A percentile compares a stretch with the other conserved stretches of the same genome.
Evolutionary conservation across 2,113 vertebrate genomes (phyloP).

Genomic region (Micromys minutus): DNA sequence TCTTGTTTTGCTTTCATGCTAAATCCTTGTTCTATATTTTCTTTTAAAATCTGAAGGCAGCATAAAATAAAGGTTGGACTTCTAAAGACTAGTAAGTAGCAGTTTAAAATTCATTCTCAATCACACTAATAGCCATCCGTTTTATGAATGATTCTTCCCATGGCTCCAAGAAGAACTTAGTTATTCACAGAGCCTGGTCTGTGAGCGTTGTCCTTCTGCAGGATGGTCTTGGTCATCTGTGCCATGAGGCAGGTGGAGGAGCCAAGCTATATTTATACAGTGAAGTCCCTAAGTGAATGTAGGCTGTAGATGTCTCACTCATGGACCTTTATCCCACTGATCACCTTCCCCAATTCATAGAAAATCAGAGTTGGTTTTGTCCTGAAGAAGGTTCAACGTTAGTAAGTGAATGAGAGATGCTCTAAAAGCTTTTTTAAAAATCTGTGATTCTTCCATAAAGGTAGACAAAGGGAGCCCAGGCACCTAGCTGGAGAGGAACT

Average conservation of each 20-base stretch:
- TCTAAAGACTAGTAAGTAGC: neutral
- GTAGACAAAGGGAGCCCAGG: too few species aligned
- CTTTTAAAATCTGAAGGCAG: neutral
- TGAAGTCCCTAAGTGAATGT: neutral
- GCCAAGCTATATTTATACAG: neutral
- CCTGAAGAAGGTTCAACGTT: too few species aligned
- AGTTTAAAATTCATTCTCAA: neutral
- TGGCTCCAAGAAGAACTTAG: neutral
- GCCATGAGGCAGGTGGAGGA: neutral
- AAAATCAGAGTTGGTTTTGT: too few species aligned
- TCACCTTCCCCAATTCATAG: too few species aligned
- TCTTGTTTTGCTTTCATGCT: neutral
- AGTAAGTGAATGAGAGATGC: too few species aligned
- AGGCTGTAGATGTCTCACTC: too few species aligned
- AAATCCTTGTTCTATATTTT: neutral
- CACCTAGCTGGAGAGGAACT: accelerated
- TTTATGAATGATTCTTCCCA: neutral
- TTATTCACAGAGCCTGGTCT: too few species aligned
- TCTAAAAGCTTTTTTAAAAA: neutral
- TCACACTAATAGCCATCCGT: neutral
- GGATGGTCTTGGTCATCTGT: too few species aligned
- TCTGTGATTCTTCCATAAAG: too few species aligned
- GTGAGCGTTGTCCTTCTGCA: too few species aligned
- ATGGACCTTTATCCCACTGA: too few species aligned
- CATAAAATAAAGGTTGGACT: neutral